Conservation (phyloP, 2,797 vertebrate genomes). For the Halcyon leucocephala region DNA sequence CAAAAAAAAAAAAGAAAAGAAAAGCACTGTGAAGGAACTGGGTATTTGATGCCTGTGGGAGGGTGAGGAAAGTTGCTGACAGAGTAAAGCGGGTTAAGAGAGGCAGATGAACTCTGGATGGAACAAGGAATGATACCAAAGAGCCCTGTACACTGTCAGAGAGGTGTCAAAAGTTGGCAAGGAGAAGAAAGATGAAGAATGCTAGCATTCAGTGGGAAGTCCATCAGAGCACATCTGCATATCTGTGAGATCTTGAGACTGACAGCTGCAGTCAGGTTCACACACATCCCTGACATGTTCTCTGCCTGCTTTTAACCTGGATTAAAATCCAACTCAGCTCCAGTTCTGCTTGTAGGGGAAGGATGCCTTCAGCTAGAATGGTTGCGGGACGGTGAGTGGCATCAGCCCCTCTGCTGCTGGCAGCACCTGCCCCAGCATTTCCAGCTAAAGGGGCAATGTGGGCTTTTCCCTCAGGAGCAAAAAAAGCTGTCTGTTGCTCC, state of each 20-base stretch:
- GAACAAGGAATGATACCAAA: slow-evolving; percentile 10
- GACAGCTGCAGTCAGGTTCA: background rate
- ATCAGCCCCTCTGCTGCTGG: background rate
- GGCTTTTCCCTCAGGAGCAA: background rate
- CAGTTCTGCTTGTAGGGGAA: background rate
- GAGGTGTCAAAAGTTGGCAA: background rate
- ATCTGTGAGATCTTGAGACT: background rate
- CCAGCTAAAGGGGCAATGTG: fast-evolving
- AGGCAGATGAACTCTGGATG: slow-evolving; percentile 25
- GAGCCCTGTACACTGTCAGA: slow-evolving; percentile 2
- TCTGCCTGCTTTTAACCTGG: background rate
- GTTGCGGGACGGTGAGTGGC: background rate
- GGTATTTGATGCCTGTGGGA: background rate
- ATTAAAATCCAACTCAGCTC: background rate
- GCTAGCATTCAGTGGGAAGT: background rate
- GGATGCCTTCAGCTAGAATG: background rate
- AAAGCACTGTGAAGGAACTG: background rate
- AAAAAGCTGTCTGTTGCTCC: background rate
- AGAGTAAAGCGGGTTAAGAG: slow-evolving; percentile 8
- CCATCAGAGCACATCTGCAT: background rate
- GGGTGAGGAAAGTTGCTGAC: slow-evolving; percentile 15
- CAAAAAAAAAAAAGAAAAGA: background rate
- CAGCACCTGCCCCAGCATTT: background rate
- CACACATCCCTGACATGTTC: fast-evolving
- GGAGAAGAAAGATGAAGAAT: background rate